Conservation (phyloP, 2,113 vertebrate species). For the Merops nubicus region DNA sequence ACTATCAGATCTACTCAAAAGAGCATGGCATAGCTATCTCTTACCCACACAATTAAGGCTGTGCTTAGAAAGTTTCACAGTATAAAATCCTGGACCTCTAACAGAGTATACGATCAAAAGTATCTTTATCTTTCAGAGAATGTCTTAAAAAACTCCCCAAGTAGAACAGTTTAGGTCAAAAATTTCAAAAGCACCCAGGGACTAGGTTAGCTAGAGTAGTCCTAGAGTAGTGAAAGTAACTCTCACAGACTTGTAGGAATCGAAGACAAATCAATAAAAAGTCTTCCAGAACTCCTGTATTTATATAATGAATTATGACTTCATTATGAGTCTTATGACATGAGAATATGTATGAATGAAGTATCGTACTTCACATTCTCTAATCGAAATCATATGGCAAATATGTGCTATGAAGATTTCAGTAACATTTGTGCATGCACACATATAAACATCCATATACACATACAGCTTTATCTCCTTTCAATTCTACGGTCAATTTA, state of each 20-base stretch:
- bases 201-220: background rate
- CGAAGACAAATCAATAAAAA: background rate
- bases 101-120: background rate
- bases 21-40: accelerated
- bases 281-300: background rate
- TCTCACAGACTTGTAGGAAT: background rate
- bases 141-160: background rate
- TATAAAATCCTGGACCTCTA: background rate
- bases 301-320: background rate
- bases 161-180: background rate
- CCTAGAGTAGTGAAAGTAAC: background rate
- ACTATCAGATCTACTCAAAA: background rate
- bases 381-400: background rate
- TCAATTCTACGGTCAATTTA: background rate
- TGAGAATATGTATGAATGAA: background rate
- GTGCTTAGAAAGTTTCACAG: background rate
- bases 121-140: background rate
- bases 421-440: background rate
- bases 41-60: background rate
- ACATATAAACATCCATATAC: background rate
- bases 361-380: background rate
- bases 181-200: background rate
- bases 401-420: background rate
- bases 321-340: no score
- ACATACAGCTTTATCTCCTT: background rate